Percentiles rank a stretch among this genome's conserved stretches.
phyloP scores from a whole-genome alignment of 2,888 invertebrate genomes.

The Ormia ochracea region DNA sequence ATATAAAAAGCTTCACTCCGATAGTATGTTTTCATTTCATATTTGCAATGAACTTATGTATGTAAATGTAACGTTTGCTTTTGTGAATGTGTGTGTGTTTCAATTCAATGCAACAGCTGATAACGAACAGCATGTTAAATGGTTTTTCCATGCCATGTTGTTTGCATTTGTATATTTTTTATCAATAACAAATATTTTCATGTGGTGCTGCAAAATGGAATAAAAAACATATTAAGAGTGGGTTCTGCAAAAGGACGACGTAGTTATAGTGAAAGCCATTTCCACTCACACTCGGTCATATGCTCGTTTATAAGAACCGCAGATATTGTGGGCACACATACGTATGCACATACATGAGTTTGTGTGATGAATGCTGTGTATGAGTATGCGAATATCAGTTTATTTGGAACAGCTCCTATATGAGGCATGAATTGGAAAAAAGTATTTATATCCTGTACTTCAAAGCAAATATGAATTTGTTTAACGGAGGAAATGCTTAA shows the following conservation, averaged over 20 bases:
- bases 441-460: no score
- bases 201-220: conserved; percentile 3
- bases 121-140: conserved; percentile 38
- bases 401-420: no score
- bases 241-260: conserved; percentile 18
- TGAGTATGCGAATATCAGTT: no score
- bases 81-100: background rate
- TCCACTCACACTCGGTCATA: no score
- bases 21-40: background rate
- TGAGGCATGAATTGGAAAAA: no score
- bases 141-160: conserved; percentile 29
- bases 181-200: conserved; percentile 32
- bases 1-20: background rate
- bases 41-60: background rate
- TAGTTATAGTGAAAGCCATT: conserved; percentile 36
- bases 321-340: no score
- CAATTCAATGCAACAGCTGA: conserved; percentile 53
- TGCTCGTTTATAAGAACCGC: no score
- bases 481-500: no score
- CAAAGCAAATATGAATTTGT: no score
- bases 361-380: no score
- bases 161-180: background rate
- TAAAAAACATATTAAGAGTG: background rate
- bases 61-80: background rate
- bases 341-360: no score